Conservation (phyloP, 2,113 vertebrate genomes). For the Istiophorus platypterus region DNA sequence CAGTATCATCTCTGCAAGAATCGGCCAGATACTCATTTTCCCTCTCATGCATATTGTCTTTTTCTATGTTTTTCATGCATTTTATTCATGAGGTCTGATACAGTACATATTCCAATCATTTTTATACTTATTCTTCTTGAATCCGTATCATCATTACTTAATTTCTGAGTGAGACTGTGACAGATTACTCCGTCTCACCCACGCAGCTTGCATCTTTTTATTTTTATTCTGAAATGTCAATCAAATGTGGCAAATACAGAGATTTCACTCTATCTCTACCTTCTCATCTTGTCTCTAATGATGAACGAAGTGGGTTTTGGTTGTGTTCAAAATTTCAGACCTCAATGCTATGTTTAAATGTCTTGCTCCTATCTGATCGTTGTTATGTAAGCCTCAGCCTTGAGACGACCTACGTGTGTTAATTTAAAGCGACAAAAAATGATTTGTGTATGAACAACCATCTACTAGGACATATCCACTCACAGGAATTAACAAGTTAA, state of each 20-base stretch:
- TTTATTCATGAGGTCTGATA: background rate
- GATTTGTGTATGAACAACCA: background rate
- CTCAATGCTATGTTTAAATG: background rate
- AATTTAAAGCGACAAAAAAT: background rate
- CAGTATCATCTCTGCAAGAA: background rate
- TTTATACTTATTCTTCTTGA: background rate
- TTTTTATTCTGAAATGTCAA: background rate
- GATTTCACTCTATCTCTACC: background rate
- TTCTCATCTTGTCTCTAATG: background rate
- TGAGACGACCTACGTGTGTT: too few species aligned
- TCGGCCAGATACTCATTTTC: background rate
- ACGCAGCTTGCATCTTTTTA: background rate
- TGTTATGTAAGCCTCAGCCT: background rate
- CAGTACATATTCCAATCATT: too few species aligned
- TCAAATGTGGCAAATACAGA: background rate
- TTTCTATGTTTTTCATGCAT: background rate
- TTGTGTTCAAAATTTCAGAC: background rate
- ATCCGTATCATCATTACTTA: background rate
- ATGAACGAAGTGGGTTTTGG: background rate
- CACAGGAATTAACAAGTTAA: background rate
- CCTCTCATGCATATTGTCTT: background rate
- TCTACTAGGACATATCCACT: background rate
- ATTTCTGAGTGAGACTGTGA: background rate
- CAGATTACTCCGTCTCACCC: background rate
- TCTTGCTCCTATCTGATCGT: background rate